Evolutionary conservation across 2,888 invertebrate genomes (phyloP), one percentile per base, ranked within the genome.

Genomic region (Callimorpha dominula): DNA sequence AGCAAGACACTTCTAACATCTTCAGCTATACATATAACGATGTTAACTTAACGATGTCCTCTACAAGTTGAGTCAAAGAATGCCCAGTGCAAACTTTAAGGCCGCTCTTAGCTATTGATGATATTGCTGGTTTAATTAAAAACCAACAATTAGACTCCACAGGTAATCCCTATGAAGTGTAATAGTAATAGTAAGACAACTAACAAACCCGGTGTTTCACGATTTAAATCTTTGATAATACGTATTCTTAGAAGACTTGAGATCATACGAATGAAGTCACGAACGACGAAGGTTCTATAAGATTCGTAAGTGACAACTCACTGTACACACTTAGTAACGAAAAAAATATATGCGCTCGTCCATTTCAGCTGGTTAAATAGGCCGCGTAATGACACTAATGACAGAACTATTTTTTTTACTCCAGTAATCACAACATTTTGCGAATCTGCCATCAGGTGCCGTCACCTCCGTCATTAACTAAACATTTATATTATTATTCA

Each of bases 381-480:
- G 11, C 68, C 65, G n/a, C 15, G 20, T 70, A 72, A 70, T 69
- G 31, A 31, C 31, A 46, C 43, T 46, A 46, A 46, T 46, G 68
- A 71, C 65, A 60, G 42, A 54, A 17, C 15, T 42, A 49, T 65
- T 73, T 74, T 69, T 73, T 73, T 52, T 15, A 12, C 49, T 60
- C 17, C 63, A 11, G 65, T 68, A 71, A 73, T 73, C 74, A 81
- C 72, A 68, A 74, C 50, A 70, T 74, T 75, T 79, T 31, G 78
- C 43, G n/a, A 73, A 68, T 83, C 73, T 57, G 65, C 71, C 63
- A 65, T 63, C 62, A 70, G 73, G 69, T 50, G 57, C 63, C 46
- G 52, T 42, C 49, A 42, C 43, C 66, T 43, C 65, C 64, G 71
- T 69, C 74, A 72, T 68, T 64, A 54, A 46, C 52, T 64, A 63